phyloP scores from a whole-genome alignment of 2,113 vertebrate species.

The Callocephalon fimbriatum region DNA sequence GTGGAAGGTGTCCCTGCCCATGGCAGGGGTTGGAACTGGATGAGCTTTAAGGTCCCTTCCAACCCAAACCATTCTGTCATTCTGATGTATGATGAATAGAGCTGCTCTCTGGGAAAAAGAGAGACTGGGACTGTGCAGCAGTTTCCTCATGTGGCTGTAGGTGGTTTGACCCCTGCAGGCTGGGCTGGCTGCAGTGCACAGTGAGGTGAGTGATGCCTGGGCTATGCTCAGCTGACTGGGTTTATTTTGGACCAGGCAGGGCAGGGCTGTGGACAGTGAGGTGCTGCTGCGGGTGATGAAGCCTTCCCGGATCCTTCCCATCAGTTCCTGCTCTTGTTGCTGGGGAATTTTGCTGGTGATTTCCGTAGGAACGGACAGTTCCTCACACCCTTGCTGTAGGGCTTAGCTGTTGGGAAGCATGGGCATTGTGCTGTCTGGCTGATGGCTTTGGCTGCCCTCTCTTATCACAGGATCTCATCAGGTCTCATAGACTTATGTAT shows the following conservation, averaged over 20 bases:
- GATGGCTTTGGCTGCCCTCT: too few relatives aligned
- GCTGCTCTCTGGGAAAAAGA: background rate
- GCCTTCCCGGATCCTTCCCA: background rate
- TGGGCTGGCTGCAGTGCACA: background rate
- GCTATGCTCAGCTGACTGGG: background rate
- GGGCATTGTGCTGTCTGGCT: background rate
- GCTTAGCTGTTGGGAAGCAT: background rate
- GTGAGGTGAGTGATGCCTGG: background rate
- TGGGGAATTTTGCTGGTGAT: background rate
- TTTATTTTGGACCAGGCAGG: background rate
- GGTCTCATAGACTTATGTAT: background rate
- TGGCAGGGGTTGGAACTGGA: background rate
- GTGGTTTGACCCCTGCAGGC: background rate
- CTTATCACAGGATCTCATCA: background rate
- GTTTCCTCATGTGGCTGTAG: fast-evolving
- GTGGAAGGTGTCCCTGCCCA: fast-evolving
- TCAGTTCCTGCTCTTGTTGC: background rate
- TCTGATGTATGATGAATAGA: background rate
- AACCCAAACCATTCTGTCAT: background rate
- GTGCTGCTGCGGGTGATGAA: background rate
- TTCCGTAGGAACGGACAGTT: background rate
- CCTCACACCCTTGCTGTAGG: background rate
- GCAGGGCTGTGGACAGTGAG: background rate
- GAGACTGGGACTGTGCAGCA: fast-evolving
- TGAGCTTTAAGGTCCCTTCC: background rate